Conservation (phyloP, 2,113 vertebrate species). For the Ammodytes marinus region DNA sequence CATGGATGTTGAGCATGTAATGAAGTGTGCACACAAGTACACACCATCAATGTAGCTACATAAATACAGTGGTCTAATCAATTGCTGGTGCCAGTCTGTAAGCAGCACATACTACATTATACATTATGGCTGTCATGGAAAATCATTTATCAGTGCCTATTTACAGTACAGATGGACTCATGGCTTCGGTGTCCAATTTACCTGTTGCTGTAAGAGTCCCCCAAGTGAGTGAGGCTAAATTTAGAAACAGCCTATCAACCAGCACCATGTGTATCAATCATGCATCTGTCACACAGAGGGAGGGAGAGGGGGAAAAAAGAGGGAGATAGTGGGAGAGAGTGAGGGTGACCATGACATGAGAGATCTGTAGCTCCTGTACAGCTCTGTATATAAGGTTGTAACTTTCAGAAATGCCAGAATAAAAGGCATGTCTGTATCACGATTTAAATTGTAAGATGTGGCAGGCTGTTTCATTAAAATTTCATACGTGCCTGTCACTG, state of each 20-base stretch:
- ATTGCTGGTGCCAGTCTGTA: constrained; percentile 40
- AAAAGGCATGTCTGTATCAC: background rate
- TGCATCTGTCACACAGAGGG: constrained; percentile 65
- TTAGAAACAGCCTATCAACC: constrained; percentile 76
- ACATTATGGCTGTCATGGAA: constrained; percentile 60
- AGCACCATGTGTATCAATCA: constrained; percentile 76
- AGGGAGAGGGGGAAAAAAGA: constrained; percentile 13
- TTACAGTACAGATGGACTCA: constrained; percentile 76
- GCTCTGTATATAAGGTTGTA: background rate
- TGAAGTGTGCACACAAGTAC: background rate
- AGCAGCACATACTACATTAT: constrained; percentile 60
- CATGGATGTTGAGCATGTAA: background rate
- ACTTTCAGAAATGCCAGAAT: background rate
- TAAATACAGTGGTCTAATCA: constrained; percentile 4
- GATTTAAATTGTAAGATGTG: constrained; percentile 5
- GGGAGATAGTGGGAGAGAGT: constrained; percentile 2
- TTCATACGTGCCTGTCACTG: background rate
- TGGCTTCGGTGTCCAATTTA: constrained; percentile 74
- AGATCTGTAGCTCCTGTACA: constrained; percentile 24
- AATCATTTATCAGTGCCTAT: constrained; percentile 76
- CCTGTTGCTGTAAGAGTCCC: constrained; percentile 72
- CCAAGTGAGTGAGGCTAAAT: constrained; percentile 74
- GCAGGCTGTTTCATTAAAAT: constrained; percentile 24
- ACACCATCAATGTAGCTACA: background rate
- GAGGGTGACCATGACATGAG: constrained; percentile 34